Percentiles rank a stretch among this genome's conserved stretches.
Conservation (phyloP, 2,797 vertebrate genomes). For the Taenioides sp. region DNA sequence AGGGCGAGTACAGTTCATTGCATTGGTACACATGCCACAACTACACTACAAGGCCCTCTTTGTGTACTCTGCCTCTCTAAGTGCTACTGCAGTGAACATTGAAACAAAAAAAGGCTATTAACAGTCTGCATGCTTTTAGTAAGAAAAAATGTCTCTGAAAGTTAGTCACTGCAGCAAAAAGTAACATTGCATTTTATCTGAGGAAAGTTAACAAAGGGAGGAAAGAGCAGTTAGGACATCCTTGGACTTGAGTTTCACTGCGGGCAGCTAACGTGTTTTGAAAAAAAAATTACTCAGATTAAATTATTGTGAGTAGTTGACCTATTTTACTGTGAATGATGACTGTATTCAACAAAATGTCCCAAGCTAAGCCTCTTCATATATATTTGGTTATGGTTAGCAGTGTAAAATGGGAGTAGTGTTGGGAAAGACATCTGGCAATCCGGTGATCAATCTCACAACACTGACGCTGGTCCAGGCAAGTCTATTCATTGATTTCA, state of each 20-base stretch:
- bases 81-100: conserved; percentile 67
- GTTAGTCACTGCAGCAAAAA: conserved; percentile 72
- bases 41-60: conserved; percentile 72
- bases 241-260: conserved; percentile 57
- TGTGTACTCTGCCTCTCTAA: conserved; percentile 71
- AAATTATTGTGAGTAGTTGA: conserved; percentile 23
- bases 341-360: conserved; percentile 15
- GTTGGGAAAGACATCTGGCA: background rate
- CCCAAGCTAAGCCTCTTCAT: conserved; percentile 13
- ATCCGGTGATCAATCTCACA: too few species aligned
- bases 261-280: conserved; percentile 27
- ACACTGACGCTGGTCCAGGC: too few species aligned
- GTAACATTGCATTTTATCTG: conserved; percentile 67
- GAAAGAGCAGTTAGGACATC: conserved; percentile 65
- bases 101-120: conserved; percentile 71
- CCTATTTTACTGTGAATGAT: conserved; percentile 35
- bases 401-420: background rate
- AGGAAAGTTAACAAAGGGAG: conserved; percentile 79
- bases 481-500: too few species aligned
- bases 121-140: conserved; percentile 60
- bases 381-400: conserved; percentile 6
- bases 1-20: conserved; percentile 67
- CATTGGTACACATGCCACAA: conserved; percentile 67
- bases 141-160: conserved; percentile 65
- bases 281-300: conserved; percentile 47